Conservation (phyloP, 2,797 vertebrate species). For the Bufotes viridis region DNA sequence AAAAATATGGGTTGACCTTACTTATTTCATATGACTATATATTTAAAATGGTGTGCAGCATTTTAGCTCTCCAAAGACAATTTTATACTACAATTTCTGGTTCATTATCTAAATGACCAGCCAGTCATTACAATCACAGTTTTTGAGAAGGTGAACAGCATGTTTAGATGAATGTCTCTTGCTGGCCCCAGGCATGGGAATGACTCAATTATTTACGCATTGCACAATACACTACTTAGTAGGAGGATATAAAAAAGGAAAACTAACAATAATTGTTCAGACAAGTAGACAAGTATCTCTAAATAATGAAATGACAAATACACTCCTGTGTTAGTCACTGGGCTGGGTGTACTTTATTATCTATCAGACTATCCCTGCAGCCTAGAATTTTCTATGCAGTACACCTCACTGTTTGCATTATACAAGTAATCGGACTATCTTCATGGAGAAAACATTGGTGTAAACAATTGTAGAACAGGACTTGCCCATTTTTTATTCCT, state of each 20-base stretch:
- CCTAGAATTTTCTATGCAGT: background rate
- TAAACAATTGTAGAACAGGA: background rate
- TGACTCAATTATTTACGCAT: conserved; percentile 48
- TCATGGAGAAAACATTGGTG: background rate
- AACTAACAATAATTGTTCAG: conserved; percentile 43
- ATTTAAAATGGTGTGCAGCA: too few species aligned
- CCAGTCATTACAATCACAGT: background rate
- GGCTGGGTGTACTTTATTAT: conserved; percentile 6
- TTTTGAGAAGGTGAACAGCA: background rate
- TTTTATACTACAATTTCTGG: background rate
- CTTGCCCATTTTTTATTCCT: background rate
- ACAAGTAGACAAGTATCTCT: conserved; percentile 55
- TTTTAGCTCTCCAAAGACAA: background rate
- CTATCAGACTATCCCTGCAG: background rate
- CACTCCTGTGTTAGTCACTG: conserved; percentile 30
- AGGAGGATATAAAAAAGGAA: background rate
- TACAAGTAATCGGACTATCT: background rate
- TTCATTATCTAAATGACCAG: background rate
- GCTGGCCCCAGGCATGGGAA: conserved; percentile 1
- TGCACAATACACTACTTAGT: conserved; percentile 2
- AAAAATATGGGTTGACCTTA: too few species aligned
- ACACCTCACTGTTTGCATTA: background rate
- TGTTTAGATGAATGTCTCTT: background rate
- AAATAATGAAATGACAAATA: conserved; percentile 27
- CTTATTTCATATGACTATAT: too few species aligned